phyloP scores from a whole-genome alignment of 2,888 invertebrate genomes.

The Notodonta dromedarius region DNA sequence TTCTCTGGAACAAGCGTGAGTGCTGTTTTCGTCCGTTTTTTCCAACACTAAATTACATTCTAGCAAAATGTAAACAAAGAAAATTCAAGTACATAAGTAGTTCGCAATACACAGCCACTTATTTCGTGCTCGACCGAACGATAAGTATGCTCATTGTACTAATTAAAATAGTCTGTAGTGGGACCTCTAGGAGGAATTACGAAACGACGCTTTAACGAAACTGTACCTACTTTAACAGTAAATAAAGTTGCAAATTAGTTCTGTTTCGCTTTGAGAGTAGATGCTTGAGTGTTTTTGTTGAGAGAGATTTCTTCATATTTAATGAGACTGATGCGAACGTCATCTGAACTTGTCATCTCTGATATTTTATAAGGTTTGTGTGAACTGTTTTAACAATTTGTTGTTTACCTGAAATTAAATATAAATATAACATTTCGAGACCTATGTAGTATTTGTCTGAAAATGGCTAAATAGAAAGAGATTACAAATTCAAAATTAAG shows the following conservation, averaged over 20 bases:
- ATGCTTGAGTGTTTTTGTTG: slow-evolving; percentile 47
- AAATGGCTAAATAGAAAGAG: too few relatives aligned
- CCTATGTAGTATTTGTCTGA: too few relatives aligned
- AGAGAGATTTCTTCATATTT: slow-evolving; percentile 52
- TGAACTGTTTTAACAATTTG: not conserved
- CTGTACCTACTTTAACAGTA: slow-evolving; percentile 53
- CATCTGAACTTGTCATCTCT: slow-evolving; percentile 34
- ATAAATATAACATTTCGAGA: not conserved
- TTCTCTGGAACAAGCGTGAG: not conserved
- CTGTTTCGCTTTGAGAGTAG: slow-evolving; percentile 50
- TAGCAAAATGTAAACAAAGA: slow-evolving; percentile 49
- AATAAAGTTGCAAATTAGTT: slow-evolving; percentile 69
- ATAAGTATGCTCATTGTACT: slow-evolving; percentile 72
- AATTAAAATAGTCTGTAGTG: slow-evolving; percentile 71
- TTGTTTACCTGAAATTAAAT: not conserved
- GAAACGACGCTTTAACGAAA: slow-evolving; percentile 29
- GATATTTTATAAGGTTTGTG: not conserved
- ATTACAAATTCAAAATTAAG: too few relatives aligned
- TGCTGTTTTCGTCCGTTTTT: slow-evolving; percentile 24
- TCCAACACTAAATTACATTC: slow-evolving; percentile 33
- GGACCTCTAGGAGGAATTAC: slow-evolving; percentile 47
- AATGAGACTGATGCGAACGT: slow-evolving; percentile 46
- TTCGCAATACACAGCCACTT: slow-evolving; percentile 51
- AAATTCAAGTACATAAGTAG: slow-evolving; percentile 43
- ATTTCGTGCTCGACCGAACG: slow-evolving; percentile 59